Percentiles rank a stretch among this genome's conserved stretches.
These are phyloP conservation scores for Clinocottus analis DNA, from an alignment of 2,113 vertebrate species.

Conservation along the genomic window DNA sequence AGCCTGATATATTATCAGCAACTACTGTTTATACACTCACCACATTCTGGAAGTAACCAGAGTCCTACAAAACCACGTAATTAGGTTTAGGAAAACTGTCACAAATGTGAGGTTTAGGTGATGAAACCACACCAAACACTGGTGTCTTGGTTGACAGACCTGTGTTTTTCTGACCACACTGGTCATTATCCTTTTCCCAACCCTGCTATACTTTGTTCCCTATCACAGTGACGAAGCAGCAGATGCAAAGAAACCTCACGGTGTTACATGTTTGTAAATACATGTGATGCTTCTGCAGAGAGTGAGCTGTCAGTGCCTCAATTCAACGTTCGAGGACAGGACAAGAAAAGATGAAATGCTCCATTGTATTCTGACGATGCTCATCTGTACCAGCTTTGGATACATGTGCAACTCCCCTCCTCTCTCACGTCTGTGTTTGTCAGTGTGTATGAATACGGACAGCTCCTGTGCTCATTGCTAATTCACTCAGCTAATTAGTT, in stretches of 20 bases:
- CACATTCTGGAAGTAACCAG: too few relatives aligned
- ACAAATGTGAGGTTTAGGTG: too few relatives aligned
- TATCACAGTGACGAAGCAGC: too few relatives aligned
- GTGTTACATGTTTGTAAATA: background rate
- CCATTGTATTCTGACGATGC: background rate
- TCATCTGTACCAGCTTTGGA: background rate
- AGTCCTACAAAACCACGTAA: too few relatives aligned
- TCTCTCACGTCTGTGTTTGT: background rate
- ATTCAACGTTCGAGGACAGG: background rate
- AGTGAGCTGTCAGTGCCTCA: background rate
- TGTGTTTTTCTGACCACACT: too few relatives aligned
- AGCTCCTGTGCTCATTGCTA: background rate
- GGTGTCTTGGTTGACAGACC: too few relatives aligned
- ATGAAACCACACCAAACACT: too few relatives aligned
- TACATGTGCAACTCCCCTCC: background rate
- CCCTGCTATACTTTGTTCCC: too few relatives aligned
- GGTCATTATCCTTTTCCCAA: too few relatives aligned
- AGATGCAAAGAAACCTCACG: background rate
- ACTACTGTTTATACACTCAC: too few relatives aligned
- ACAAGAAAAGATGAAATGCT: background rate
- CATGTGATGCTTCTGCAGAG: background rate
- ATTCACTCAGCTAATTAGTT: background rate
- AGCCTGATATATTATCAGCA: too few relatives aligned
- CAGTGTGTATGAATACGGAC: background rate
- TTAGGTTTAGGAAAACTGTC: too few relatives aligned